Base-by-base conservation (phyloP, 2,888 invertebrate genomes). In the Watsonalla cultraria region DNA sequence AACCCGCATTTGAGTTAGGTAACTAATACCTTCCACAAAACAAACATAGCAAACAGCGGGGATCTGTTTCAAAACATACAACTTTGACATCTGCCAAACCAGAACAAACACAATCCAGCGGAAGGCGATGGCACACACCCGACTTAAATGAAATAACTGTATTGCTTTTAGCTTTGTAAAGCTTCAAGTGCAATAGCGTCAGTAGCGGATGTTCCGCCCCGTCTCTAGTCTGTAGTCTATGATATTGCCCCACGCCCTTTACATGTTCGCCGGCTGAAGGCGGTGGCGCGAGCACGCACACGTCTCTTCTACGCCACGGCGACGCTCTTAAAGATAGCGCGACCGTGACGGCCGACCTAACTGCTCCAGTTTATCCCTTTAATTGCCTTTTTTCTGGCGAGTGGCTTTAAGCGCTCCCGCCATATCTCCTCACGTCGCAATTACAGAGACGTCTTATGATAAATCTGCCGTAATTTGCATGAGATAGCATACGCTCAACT, bases 401-500 rank as follows among this genome's bases (percentile, higher is more conserved):
- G 79, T 80, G 82, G 80, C 84, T 87, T 87, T 80, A 86, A 88
- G 80, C 80, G 84, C 78, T 74, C 82, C 77, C 82, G 82, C 87
- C 86, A 82, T 90, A 90, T 90, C 90, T 90, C 78, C 89, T 87
- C 90, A 90, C 89, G 90, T 90, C 88, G 88, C 87, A 90, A 90
- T 90, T 90, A 90, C 83, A 80, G 88, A 86, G 90, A 88, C 87
- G 86, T 89, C 87, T 89, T 89, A 90, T 90, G 90, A 90, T 90
- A 90, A 90, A 90, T 90, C 90, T 90, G 78, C 84, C 80, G 88
- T 89, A 90, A 90, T 90, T 90, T 90, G 89, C 90, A 90, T 90
- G 89, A 90, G 89, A 90, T 89, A 90, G 90, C 90, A 90, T 90
- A 90, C 88, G 90, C 87, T 89, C 87, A 89, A 90, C 89, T 90